These are phyloP conservation scores for Accipiter virgatus DNA, from an alignment of 2,113 vertebrate genomes.

Conservation along the genomic window DNA sequence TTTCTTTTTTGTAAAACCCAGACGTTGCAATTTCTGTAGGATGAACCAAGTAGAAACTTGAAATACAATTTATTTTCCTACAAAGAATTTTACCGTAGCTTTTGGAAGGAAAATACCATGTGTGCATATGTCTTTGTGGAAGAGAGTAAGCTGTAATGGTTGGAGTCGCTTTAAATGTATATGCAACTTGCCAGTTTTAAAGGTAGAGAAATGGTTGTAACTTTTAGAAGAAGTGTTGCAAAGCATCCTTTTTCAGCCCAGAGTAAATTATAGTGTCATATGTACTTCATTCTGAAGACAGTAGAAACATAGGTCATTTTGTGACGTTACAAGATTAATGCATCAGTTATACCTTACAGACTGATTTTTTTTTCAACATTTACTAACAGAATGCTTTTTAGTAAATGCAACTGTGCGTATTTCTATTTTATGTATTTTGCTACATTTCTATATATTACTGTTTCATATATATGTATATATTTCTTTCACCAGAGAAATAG, in stretches of 20 bases:
- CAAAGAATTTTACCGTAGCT: background rate
- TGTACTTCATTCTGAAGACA: background rate
- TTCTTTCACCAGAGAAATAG: conserved; percentile 79
- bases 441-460: background rate
- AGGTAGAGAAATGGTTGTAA: background rate
- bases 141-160: background rate
- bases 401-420: background rate
- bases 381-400: background rate
- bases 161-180: background rate
- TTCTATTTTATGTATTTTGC: background rate
- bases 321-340: background rate
- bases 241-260: background rate
- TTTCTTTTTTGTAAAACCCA: background rate
- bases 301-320: background rate
- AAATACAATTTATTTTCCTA: background rate
- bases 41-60: background rate
- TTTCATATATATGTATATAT: background rate
- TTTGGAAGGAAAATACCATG: background rate
- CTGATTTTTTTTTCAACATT: background rate
- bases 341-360: background rate
- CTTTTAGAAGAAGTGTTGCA: background rate
- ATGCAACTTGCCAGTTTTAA: background rate
- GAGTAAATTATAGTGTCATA: background rate
- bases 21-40: background rate
- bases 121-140: background rate